A percentile compares a stretch with the other conserved stretches of the same genome.
phyloP scores from a whole-genome alignment of 2,113 vertebrate species.

The Salvelinus fontinalis region DNA sequence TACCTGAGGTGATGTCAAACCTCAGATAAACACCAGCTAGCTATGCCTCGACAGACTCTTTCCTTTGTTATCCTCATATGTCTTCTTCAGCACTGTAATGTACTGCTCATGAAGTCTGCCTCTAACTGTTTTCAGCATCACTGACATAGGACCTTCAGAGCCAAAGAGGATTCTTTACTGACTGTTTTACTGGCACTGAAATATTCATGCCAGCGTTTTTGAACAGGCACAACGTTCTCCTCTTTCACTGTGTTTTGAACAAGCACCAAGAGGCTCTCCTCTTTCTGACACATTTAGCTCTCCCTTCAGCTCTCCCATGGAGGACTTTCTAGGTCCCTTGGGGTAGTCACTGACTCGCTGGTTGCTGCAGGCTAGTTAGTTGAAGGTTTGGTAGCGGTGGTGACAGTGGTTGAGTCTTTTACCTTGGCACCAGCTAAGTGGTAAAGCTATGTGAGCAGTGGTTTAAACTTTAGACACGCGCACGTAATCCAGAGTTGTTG shows the following conservation, averaged over 20 bases:
- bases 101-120: conserved; percentile 8
- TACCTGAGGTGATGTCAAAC: conserved; percentile 5
- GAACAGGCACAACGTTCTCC: conserved; percentile 15
- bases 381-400: neutral
- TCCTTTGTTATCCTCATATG: neutral
- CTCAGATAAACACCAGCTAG: neutral
- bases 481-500: neutral
- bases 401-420: neutral
- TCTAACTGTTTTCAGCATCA: neutral
- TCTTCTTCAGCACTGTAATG: neutral
- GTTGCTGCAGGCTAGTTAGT: neutral
- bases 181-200: conserved; percentile 32
- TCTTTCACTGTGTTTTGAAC: neutral
- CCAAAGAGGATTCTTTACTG: conserved; percentile 20
- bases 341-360: neutral
- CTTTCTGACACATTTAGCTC: neutral
- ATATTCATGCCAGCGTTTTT: conserved; percentile 33
- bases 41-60: neutral
- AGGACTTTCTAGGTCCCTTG: neutral
- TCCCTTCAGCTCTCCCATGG: neutral
- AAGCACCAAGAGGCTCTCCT: neutral
- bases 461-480: neutral
- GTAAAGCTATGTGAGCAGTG: neutral
- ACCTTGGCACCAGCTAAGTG: neutral
- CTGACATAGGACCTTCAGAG: conserved; percentile 12